These are phyloP conservation scores for Remorina albescens DNA, from an alignment of 2,797 vertebrate genomes.

Conservation along the genomic window DNA sequence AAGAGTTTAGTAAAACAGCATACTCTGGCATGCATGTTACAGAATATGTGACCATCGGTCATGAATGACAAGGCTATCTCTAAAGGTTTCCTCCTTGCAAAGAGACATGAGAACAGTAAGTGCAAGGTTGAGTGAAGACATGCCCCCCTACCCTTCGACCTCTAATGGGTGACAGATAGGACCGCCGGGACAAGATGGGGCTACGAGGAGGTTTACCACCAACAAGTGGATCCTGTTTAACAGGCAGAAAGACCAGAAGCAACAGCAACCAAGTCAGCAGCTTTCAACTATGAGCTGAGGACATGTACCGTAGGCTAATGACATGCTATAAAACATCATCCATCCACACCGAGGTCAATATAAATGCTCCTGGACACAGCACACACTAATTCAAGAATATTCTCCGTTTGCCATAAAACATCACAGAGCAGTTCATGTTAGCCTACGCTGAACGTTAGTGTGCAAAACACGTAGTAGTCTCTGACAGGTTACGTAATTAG, in stretches of 20 bases:
- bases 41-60: conserved; percentile 24
- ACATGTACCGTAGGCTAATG: conserved; percentile 27
- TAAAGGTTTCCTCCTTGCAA: conserved; percentile 62
- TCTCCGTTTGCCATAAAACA: neutral
- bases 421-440: conserved; percentile 8
- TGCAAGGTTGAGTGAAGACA: conserved; percentile 63
- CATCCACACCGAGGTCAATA: conserved; percentile 45
- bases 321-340: conserved; percentile 43
- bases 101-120: conserved; percentile 63
- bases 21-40: conserved; percentile 26
- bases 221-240: conserved; percentile 89
- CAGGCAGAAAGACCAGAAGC: conserved; percentile 90
- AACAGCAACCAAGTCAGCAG: conserved; percentile 42
- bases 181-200: conserved; percentile 92
- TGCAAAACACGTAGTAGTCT: conserved; percentile 13
- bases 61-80: conserved; percentile 43
- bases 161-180: conserved; percentile 89
- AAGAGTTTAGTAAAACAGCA: conserved; percentile 8
- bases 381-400: conserved; percentile 7
- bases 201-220: conserved; percentile 97
- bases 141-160: conserved; percentile 94
- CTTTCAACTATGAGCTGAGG: conserved; percentile 28
- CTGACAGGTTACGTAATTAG: no score
- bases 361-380: no score
- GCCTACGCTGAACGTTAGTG: conserved; percentile 15